These are phyloP conservation scores for Panagrolaimus sp. DNA, from an alignment of 1,140 invertebrate genomes.

Conservation along the genomic window DNA sequence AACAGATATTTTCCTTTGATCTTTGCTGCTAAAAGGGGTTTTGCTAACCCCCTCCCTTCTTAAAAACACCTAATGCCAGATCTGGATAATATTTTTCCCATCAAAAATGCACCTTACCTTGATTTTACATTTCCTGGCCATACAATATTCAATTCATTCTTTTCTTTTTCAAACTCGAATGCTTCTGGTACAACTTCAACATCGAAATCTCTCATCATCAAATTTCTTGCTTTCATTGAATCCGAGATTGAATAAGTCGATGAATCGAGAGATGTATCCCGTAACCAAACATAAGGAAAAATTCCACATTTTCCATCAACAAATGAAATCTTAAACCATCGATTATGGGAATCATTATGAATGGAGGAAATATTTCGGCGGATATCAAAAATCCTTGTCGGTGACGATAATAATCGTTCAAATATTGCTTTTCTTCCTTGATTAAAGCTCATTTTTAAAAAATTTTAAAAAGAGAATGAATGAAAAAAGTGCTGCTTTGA, in stretches of 20 bases:
- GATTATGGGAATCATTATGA: neutral
- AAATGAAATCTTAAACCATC: neutral
- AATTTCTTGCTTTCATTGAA: slow-evolving; percentile 49
- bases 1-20: too few species aligned
- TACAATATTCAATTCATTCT: slow-evolving; percentile 23
- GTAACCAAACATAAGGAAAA: slow-evolving; percentile 52
- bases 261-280: slow-evolving; percentile 47
- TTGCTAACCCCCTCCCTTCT: too few species aligned
- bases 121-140: slow-evolving; percentile 29
- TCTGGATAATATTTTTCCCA: too few species aligned
- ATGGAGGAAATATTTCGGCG: neutral
- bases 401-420: too few species aligned
- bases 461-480: too few species aligned
- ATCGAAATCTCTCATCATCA: slow-evolving; percentile 50
- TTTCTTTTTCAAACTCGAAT: slow-evolving; percentile 17
- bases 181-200: slow-evolving; percentile 25
- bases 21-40: too few species aligned
- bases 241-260: slow-evolving; percentile 43
- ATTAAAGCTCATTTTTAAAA: too few species aligned
- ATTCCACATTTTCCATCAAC: slow-evolving; percentile 29
- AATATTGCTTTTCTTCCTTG: too few species aligned
- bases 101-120: neutral
- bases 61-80: too few species aligned
- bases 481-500: too few species aligned
- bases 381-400: neutral